phyloP scores from a whole-genome alignment of 2,113 vertebrate genomes.

The Thryonomys swinderianus region DNA sequence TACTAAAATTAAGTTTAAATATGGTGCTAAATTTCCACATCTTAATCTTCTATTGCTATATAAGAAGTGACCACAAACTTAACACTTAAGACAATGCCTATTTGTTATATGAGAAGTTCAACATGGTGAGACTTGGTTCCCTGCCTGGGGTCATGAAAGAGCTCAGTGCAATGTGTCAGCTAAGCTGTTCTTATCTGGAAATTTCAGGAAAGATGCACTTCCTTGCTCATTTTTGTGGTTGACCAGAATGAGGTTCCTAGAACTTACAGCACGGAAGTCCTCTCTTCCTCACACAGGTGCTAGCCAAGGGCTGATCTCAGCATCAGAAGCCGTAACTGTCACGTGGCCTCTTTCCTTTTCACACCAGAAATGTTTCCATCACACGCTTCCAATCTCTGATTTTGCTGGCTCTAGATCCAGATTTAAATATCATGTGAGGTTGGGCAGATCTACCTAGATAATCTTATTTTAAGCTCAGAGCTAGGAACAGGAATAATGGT shows the following conservation, averaged over 20 bases:
- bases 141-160: not conserved
- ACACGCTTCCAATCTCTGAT: not conserved
- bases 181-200: not conserved
- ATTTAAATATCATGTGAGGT: not conserved
- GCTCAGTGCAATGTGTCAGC: not conserved
- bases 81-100: not conserved
- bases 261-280: not conserved
- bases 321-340: too few relatives aligned
- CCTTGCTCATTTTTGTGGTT: not conserved
- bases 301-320: not conserved
- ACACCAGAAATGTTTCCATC: not conserved
- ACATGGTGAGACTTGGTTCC: not conserved
- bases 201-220: not conserved
- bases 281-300: not conserved
- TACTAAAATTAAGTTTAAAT: not conserved
- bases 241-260: not conserved
- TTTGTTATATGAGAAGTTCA: not conserved
- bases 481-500: not conserved
- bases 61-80: not conserved
- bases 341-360: not conserved
- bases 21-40: not conserved
- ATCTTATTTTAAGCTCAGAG: not conserved
- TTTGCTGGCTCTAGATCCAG: not conserved
- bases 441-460: not conserved
- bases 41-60: not conserved